Conservation (phyloP, 2,797 vertebrate genomes). For the Acanthopagrus latus region DNA sequence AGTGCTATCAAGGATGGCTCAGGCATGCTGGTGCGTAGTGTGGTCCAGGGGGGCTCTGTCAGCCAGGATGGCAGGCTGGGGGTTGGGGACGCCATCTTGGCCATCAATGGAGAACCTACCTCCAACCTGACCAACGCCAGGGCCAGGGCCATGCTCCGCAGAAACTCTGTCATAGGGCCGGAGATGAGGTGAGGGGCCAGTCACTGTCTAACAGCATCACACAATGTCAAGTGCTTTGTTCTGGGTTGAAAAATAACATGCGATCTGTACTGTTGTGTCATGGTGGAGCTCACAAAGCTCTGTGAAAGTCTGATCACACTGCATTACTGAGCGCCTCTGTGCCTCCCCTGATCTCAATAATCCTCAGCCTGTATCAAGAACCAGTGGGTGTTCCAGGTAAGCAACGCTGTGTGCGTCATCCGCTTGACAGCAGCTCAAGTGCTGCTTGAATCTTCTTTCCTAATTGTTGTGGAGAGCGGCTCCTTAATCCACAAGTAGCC, state of each 20-base stretch:
- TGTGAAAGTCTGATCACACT: neutral
- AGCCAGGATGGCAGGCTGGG: conserved; percentile 93
- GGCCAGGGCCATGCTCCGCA: conserved; percentile 93
- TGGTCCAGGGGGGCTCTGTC: conserved; percentile 94
- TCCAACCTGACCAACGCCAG: conserved; percentile 90
- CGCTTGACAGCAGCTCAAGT: conserved; percentile 19
- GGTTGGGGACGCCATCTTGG: conserved; percentile 93
- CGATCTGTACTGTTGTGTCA: neutral
- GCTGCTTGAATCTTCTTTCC: conserved; percentile 20
- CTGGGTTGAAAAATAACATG: neutral
- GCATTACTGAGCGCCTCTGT: neutral
- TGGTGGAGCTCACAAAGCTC: conserved; percentile 1
- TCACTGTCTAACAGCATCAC: conserved; percentile 19
- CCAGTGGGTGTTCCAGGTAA: neutral
- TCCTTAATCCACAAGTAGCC: neutral
- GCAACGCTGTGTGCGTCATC: conserved; percentile 18
- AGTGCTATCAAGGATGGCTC: conserved; percentile 94
- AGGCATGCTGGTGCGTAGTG: conserved; percentile 93
- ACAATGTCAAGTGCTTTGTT: conserved; percentile 5
- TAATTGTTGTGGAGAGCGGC: neutral
- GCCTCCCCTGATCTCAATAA: conserved; percentile 4
- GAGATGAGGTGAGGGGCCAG: conserved; percentile 90
- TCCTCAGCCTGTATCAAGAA: conserved; percentile 5
- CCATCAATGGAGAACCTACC: conserved; percentile 93
- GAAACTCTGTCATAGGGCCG: conserved; percentile 93